Evolutionary conservation across 2,888 invertebrate genomes (phyloP).

Genomic region (Drosophila dives): DNA sequence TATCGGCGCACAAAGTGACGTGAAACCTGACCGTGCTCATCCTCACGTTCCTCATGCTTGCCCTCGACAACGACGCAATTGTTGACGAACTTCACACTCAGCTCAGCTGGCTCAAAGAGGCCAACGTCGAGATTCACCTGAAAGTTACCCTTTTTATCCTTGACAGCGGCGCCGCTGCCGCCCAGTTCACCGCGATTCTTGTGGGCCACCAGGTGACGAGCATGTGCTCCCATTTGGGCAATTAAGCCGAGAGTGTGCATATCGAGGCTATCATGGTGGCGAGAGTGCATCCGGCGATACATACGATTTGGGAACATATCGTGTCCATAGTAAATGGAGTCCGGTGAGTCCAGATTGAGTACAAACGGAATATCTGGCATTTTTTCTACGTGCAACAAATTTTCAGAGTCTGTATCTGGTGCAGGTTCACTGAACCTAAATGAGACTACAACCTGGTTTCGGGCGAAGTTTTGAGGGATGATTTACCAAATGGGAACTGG

Average conservation of each 20-base stretch:
- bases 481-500: slow-evolving; percentile 26
- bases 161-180: slow-evolving; percentile 33
- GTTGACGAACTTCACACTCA: slow-evolving; percentile 88
- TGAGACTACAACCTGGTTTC: slow-evolving; percentile 51
- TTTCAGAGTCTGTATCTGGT: slow-evolving; percentile 60
- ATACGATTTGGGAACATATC: slow-evolving; percentile 81
- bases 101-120: slow-evolving; percentile 89
- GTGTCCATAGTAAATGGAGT: slow-evolving; percentile 80
- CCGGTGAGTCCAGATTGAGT: slow-evolving; percentile 75
- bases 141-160: slow-evolving; percentile 87
- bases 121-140: slow-evolving; percentile 89
- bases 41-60: slow-evolving; percentile 90
- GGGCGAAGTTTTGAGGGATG: slow-evolving; percentile 44
- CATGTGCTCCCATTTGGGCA: slow-evolving; percentile 78
- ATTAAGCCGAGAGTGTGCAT: slow-evolving; percentile 79
- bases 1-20: slow-evolving; percentile 91
- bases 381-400: slow-evolving; percentile 26
- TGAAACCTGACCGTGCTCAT: slow-evolving; percentile 91
- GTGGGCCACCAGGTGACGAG: slow-evolving; percentile 66
- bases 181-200: slow-evolving; percentile 63
- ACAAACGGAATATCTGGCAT: slow-evolving; percentile 82
- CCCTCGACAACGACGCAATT: slow-evolving; percentile 87
- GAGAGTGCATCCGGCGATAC: slow-evolving; percentile 76
- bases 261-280: slow-evolving; percentile 75
- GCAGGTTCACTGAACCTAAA: slow-evolving; percentile 64